These are phyloP conservation scores for Netelia inedita DNA, from an alignment of 2,888 invertebrate genomes.

Conservation along the genomic window DNA sequence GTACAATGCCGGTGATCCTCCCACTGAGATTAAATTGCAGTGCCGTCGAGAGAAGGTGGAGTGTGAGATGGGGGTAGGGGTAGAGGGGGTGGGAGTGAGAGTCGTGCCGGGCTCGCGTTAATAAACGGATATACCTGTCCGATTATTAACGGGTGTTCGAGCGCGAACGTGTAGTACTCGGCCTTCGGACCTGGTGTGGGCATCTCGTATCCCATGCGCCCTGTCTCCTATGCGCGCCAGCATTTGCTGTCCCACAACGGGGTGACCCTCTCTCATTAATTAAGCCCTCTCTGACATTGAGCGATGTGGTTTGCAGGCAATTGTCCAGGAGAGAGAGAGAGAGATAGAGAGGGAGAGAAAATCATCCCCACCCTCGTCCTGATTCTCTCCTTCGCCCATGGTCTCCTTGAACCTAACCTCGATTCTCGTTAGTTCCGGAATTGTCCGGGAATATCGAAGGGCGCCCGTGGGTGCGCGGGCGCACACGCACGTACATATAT, in stretches of 20 bases:
- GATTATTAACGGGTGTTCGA: constrained; percentile 71
- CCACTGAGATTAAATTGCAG: constrained; percentile 66
- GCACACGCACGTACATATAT: neutral
- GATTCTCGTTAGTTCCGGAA: constrained; percentile 39
- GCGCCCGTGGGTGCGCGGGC: neutral
- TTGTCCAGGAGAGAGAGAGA: constrained; percentile 50
- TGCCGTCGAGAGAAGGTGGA: constrained; percentile 26
- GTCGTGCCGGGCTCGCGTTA: constrained; percentile 61
- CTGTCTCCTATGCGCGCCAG: constrained; percentile 21
- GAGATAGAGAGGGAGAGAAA: constrained; percentile 1
- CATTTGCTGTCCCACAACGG: constrained; percentile 63
- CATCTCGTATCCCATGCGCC: constrained; percentile 54
- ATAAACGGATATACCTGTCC: constrained; percentile 72
- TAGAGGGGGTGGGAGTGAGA: neutral
- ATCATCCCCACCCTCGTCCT: neutral
- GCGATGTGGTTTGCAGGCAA: constrained; percentile 70
- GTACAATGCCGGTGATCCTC: constrained; percentile 53
- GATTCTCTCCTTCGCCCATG: constrained; percentile 12
- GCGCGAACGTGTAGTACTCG: constrained; percentile 40
- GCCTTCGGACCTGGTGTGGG: constrained; percentile 33
- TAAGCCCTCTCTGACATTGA: constrained; percentile 73
- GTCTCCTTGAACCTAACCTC: constrained; percentile 48
- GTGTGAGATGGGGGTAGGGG: too few species aligned
- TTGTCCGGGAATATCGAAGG: neutral
- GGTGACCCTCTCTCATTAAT: constrained; percentile 73